These are phyloP conservation scores for Druon quercuslanigerum DNA, from an alignment of 1,140 invertebrate genomes.

Conservation along the genomic window DNA sequence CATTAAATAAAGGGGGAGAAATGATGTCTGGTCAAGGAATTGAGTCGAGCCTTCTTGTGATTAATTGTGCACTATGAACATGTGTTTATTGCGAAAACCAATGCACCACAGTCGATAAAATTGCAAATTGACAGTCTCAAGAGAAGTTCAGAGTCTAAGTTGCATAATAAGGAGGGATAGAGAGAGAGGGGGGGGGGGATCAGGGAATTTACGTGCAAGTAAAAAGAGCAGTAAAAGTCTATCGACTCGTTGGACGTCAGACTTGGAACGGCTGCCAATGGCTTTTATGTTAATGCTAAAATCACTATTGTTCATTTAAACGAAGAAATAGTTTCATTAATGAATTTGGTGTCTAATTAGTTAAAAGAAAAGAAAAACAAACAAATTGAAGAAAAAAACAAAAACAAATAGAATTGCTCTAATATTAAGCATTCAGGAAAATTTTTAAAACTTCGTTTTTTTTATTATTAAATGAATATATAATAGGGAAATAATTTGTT, in stretches of 20 bases:
- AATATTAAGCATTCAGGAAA: too few species aligned
- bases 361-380: too few species aligned
- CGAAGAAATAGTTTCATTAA: too few species aligned
- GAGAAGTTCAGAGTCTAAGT: conserved; percentile 30
- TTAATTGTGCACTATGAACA: not conserved
- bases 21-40: not conserved
- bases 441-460: too few species aligned
- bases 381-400: too few species aligned
- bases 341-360: too few species aligned
- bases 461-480: too few species aligned
- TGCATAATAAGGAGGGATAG: conserved; percentile 13
- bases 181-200: not conserved
- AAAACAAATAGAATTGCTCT: too few species aligned
- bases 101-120: conserved; percentile 28
- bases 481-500: too few species aligned
- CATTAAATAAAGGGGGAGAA: too few species aligned
- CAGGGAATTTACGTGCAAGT: not conserved
- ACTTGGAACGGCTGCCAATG: not conserved
- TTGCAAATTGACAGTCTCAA: conserved; percentile 25
- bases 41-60: not conserved
- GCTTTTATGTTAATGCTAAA: too few species aligned
- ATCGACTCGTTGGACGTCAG: not conserved
- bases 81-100: conserved; percentile 18
- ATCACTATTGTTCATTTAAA: too few species aligned
- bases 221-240: not conserved